phyloP scores from a whole-genome alignment of 2,797 vertebrate species.

The Anisognathus igniventris region DNA sequence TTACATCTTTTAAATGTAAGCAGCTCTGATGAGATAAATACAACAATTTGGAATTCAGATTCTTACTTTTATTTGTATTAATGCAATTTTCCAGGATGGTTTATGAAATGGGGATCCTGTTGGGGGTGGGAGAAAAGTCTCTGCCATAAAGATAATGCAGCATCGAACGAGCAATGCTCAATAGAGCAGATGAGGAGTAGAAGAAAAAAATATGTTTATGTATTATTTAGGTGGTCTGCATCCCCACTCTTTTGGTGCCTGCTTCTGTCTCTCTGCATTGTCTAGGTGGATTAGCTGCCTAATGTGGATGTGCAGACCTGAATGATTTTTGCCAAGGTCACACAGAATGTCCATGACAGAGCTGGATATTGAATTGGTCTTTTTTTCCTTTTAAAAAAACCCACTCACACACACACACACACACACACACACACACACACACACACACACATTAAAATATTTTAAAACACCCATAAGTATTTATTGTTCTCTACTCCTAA shows the following conservation, averaged over 20 bases:
- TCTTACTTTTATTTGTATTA: constrained; percentile 22
- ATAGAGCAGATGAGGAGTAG: constrained; percentile 8
- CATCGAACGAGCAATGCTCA: constrained; percentile 15
- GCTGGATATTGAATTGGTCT: neutral
- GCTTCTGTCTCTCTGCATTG: constrained; percentile 35
- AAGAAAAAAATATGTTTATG: constrained; percentile 35
- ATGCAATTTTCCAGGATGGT: neutral
- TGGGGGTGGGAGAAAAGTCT: neutral
- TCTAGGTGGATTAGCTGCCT: constrained; percentile 36
- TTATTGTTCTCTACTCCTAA: neutral
- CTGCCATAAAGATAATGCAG: constrained; percentile 33
- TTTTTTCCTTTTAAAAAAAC: neutral
- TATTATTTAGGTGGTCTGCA: constrained; percentile 62
- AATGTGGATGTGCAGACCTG: neutral
- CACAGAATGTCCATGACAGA: neutral
- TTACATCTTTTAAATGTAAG: constrained; percentile 1
- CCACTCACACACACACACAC: neutral
- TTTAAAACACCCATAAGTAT: neutral
- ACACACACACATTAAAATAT: neutral
- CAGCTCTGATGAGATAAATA: constrained; percentile 51
- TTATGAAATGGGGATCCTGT: neutral
- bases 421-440: too few relatives aligned
- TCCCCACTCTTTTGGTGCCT: constrained; percentile 35
- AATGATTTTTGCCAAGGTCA: constrained; percentile 34
- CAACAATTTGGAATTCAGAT: constrained; percentile 10